Evolutionary conservation across 2,888 invertebrate genomes (phyloP), one percentile per base, ranked within the genome.

Genomic region (Hemistola chrysoprasaria): DNA sequence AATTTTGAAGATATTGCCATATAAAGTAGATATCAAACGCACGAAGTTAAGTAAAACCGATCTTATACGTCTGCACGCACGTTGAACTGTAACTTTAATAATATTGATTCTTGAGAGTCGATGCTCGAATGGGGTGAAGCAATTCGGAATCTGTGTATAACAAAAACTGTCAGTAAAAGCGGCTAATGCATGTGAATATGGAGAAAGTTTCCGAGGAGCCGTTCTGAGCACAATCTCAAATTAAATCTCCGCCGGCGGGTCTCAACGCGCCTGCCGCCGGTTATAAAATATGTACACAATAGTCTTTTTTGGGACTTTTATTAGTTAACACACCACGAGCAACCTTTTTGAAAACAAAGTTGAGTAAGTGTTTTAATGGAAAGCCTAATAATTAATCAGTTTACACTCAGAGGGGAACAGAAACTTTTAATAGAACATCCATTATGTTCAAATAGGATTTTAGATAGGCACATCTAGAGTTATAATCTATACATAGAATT

Each of bases 141-240:
- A 51, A 67, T 72, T 62, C 56, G 41, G 45, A 64, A 64, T 58
- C 56, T 63, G 62, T 56, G 53, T 59, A 65, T 69, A 71, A 72
- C 74, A 74, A 76, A 75, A 77, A 73, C 65, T 73, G 68, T 55
- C 62, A 61, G 68, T 73, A 74, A 73, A 65, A 72, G 69, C 70
- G 59, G 71, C 76, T 80, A 80, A 81, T 79, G 77, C 71, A 72
- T 72, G 78, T 65, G 77, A 76, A 71, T 77, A 79, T 78, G 75
- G 73, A 67, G 67, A 79, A 81, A 83, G 78, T 81, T 78, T 71
- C 65, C 60, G 56, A 65, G 66, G 62, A 68, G 63, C 71, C 66
- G 64, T 71, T 71, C 68, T 56, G 67, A 53, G 71, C 80, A 65
- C 78, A 82, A 84, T 84, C 85, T 85, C 76, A 84, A 84, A 85